Percentiles rank a stretch among this genome's conserved stretches.
Evolutionary conservation across 2,888 invertebrate species (phyloP).

Genomic region (Phyllotreta striolata): DNA sequence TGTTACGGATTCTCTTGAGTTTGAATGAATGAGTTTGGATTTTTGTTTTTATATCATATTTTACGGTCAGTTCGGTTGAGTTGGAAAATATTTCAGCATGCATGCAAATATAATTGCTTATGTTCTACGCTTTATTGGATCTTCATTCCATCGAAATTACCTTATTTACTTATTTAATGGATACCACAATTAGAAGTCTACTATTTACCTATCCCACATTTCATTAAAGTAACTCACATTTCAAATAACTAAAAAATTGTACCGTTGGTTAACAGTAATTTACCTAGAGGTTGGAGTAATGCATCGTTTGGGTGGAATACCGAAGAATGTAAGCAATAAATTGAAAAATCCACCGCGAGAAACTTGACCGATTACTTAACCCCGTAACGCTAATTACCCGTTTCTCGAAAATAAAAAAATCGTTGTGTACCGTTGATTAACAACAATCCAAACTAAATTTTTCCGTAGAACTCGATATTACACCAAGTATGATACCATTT

Average conservation of each 20-base stretch:
- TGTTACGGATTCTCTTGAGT: too few relatives aligned
- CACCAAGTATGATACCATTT: conserved; percentile 28
- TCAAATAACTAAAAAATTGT: background rate
- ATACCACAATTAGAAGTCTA: conserved; percentile 7
- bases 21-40: too few relatives aligned
- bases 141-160: conserved; percentile 9
- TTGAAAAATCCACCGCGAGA: conserved; percentile 13
- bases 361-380: conserved; percentile 30
- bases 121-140: background rate
- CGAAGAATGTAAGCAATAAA: background rate
- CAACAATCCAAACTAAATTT: conserved; percentile 27
- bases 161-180: conserved; percentile 14
- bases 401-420: conserved; percentile 15
- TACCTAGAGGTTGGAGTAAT: background rate
- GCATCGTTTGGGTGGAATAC: background rate
- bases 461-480: conserved; percentile 26
- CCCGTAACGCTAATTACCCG: conserved; percentile 21
- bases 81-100: background rate
- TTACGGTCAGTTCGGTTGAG: background rate
- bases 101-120: background rate
- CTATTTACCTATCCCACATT: conserved; percentile 8
- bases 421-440: conserved; percentile 30
- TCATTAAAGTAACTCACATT: conserved; percentile 8
- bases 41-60: too few relatives aligned
- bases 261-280: conserved; percentile 9